phyloP scores from a whole-genome alignment of 2,113 vertebrate species.

The Ariopsis seemanni region DNA sequence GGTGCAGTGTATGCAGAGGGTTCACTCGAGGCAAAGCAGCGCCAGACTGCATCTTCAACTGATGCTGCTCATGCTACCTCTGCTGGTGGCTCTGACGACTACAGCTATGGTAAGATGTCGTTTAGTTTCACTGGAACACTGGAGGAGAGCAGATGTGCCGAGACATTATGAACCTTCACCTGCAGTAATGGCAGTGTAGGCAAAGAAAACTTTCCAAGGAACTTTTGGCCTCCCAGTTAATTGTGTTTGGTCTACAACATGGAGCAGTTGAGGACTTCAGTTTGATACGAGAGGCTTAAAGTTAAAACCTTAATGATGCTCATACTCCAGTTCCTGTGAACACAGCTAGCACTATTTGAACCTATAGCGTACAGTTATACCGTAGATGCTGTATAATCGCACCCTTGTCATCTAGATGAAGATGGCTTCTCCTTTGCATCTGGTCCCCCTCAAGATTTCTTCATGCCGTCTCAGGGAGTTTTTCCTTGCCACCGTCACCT shows the following conservation, averaged over 20 bases:
- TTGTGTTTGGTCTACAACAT: background rate
- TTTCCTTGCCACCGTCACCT: background rate
- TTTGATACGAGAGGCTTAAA: too few relatives aligned
- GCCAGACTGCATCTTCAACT: constrained; percentile 50
- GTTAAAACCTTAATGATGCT: background rate
- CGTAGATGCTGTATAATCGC: background rate
- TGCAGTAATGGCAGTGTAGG: background rate
- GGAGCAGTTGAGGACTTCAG: background rate
- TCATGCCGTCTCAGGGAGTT: too few relatives aligned
- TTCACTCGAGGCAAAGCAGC: constrained; percentile 44
- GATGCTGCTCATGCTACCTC: constrained; percentile 37
- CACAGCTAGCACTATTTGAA: background rate
- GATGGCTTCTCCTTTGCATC: background rate
- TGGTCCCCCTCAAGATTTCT: background rate
- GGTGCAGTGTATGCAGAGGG: constrained; percentile 56
- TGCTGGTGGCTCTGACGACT: constrained; percentile 56
- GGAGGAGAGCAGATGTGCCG: background rate
- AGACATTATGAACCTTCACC: background rate
- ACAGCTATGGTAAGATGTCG: constrained; percentile 60
- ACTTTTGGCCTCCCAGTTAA: background rate
- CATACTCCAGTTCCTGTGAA: background rate
- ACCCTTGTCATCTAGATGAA: background rate
- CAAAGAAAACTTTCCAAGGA: background rate
- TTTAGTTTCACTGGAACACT: background rate
- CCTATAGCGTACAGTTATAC: background rate